Evolutionary conservation across 2,113 vertebrate species (phyloP), one percentile per base, ranked within the genome.

Genomic region (Murina feae): DNA sequence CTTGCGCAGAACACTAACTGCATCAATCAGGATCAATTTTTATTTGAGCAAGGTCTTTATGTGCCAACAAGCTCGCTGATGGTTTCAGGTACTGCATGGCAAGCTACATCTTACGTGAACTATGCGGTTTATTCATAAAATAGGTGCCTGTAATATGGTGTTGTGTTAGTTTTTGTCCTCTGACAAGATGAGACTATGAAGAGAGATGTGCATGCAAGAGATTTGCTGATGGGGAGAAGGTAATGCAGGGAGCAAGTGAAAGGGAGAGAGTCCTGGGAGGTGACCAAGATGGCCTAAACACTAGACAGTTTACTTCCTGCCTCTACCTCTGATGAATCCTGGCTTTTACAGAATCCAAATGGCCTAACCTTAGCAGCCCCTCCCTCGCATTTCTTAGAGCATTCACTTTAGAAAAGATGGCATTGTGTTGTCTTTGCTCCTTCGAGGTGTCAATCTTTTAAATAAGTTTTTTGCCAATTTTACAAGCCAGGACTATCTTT

Each of bases 291-390:
- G n/a, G 4, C n/a, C 5, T 68, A 20, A 49, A 32, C 8, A 32
- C 58, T 28, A 42, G 6, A 55, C 2, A 14, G 5, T 4, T 39
- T 42, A 55, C 20, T 76, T 44, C 25, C 35, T 71, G 10, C 1
- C 18, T n/a, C 28, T 20, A 6, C 5, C 4, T 5, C 5, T 30
- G 12, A 4, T 16, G 16, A 5, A 4, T 10, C 28, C 72, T 28
- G 16, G 2, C 21, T 6, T 10, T 32, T 16, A 39, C 5, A 37
- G 21, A 89, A 49, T 63, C 37, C n/a, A 55, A 44, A 72, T 49
- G 44, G 5, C 13, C 17, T 76, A 76, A 63, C 3, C n/a, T 18
- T 8, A 20, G 14, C 75, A 6, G 17, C 9, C 3, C 8, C 5
- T 60, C 25, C 25, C 5, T 44, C 18, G 7, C 0, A 79, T 79